These are phyloP conservation scores for Valencia hispanica DNA, from an alignment of 2,797 vertebrate species.

Conservation along the genomic window DNA sequence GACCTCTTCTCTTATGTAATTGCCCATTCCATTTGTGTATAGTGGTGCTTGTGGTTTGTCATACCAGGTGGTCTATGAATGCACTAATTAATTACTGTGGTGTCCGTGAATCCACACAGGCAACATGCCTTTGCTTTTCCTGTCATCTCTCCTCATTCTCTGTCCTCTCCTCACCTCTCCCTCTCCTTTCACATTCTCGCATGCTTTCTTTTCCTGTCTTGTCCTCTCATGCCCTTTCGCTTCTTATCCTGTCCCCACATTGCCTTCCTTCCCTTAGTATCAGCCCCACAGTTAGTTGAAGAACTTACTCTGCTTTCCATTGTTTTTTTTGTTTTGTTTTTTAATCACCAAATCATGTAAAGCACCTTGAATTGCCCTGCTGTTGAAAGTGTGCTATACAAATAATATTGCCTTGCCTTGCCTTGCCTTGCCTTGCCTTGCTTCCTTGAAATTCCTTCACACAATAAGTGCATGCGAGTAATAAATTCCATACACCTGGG, in stretches of 20 bases:
- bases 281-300: constrained; percentile 23
- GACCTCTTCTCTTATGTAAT: constrained; percentile 36
- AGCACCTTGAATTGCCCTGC: no score
- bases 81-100: constrained; percentile 43
- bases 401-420: no score
- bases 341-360: no score
- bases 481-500: neutral
- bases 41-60: neutral
- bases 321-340: no score
- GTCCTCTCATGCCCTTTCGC: constrained; percentile 33
- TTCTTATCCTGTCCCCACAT: constrained; percentile 24
- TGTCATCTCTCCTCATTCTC: constrained; percentile 24
- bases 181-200: constrained; percentile 27
- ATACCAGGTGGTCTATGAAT: constrained; percentile 53
- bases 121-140: constrained; percentile 25
- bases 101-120: constrained; percentile 25
- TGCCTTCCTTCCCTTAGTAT: constrained; percentile 20
- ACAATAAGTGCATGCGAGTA: neutral
- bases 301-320: neutral
- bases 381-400: no score
- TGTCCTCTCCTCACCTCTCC: constrained; percentile 43
- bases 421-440: no score
- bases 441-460: constrained; percentile 16
- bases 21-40: neutral
- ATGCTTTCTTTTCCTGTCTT: constrained; percentile 30